Conservation (phyloP, 2,113 vertebrate species). For the Tretioscincus oriximinensis region DNA sequence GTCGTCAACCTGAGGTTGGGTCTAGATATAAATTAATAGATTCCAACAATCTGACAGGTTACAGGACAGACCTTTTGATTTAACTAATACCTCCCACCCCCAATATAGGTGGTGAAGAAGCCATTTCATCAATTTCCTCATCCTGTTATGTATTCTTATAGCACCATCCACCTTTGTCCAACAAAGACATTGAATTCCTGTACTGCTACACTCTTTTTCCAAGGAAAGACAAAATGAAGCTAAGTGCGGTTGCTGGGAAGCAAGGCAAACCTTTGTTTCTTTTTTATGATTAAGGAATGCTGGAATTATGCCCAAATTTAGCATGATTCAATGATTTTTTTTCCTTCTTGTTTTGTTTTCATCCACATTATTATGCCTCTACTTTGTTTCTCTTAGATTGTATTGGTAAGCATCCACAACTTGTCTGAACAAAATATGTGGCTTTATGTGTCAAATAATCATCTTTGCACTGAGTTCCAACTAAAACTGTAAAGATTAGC, state of each 20-base stretch:
- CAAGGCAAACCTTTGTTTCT: background rate
- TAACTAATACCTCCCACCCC: no score
- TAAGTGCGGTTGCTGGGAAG: background rate
- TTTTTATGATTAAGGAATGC: background rate
- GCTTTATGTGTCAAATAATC: slow-evolving; percentile 1
- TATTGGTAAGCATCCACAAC: background rate
- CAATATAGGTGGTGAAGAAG: no score
- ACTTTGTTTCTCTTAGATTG: background rate
- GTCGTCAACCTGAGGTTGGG: no score
- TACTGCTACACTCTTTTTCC: background rate
- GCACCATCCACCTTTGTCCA: background rate
- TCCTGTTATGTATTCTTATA: background rate
- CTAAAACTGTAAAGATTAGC: slow-evolving; percentile 16
- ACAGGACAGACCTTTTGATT: background rate
- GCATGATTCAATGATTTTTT: background rate
- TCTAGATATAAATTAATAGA: no score
- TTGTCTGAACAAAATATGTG: slow-evolving; percentile 9
- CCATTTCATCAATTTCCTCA: slow-evolving; percentile 10
- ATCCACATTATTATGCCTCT: background rate
- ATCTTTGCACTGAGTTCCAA: slow-evolving; percentile 2
- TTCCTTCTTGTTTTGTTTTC: background rate
- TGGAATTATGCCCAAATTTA: background rate
- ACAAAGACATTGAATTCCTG: background rate
- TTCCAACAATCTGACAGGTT: background rate
- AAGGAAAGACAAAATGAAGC: background rate